A percentile compares a stretch with the other conserved stretches of the same genome.
phyloP scores from a whole-genome alignment of 2,797 vertebrate species.

The Kryptopterus vitreolus region DNA sequence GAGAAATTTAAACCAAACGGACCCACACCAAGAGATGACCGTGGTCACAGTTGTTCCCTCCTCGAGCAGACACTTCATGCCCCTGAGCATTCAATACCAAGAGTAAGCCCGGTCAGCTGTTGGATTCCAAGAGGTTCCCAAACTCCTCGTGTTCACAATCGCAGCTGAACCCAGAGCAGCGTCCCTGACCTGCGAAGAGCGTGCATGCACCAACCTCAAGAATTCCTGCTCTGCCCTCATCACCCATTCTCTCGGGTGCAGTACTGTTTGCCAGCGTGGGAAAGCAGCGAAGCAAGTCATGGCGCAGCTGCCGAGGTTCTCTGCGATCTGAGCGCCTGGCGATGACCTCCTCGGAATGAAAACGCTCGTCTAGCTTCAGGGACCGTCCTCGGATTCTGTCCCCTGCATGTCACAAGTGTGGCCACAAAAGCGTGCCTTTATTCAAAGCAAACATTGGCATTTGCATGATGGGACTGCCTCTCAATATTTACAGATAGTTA shows the following conservation, averaged over 20 bases:
- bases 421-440: constrained; percentile 44
- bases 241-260: constrained; percentile 21
- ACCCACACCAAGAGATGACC: neutral
- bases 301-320: constrained; percentile 10
- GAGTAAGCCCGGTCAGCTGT: constrained; percentile 48
- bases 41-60: neutral
- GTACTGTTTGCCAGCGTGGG: constrained; percentile 38
- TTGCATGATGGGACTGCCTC: constrained; percentile 53
- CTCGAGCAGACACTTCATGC: constrained; percentile 6
- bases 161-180: constrained; percentile 7
- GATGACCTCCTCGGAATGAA: constrained; percentile 42
- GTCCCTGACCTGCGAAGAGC: constrained; percentile 38
- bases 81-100: constrained; percentile 23
- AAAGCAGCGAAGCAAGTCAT: constrained; percentile 48
- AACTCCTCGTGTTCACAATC: constrained; percentile 39
- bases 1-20: neutral
- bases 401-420: constrained; percentile 23
- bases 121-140: constrained; percentile 25
- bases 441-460: constrained; percentile 48
- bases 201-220: constrained; percentile 51
- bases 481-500: constrained; percentile 41
- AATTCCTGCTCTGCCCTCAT: constrained; percentile 29
- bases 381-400: neutral
- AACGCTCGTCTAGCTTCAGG: constrained; percentile 17
- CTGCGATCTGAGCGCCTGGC: neutral